Evolutionary conservation across 2,888 invertebrate species (phyloP).

Genomic region (Lordiphosa fenestrarum): DNA sequence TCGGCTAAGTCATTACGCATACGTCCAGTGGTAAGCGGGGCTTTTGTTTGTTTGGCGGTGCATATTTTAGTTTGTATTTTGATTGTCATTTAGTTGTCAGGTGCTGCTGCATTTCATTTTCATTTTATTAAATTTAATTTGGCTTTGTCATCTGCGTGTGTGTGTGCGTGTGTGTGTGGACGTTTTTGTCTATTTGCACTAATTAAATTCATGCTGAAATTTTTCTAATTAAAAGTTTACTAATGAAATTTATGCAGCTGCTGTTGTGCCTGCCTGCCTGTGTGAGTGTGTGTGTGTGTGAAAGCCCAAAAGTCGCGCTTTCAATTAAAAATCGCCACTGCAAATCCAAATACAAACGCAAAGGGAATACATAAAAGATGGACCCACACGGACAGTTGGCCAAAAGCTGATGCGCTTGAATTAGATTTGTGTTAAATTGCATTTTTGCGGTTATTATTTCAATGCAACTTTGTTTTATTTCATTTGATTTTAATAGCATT

Average conservation of each 20-base stretch:
- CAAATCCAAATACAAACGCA: constrained; percentile 1
- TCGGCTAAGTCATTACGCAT: too few relatives aligned
- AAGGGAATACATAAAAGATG: constrained; percentile 21
- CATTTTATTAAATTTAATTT: constrained; percentile 44
- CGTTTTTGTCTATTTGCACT: constrained; percentile 23
- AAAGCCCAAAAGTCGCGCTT: constrained; percentile 57
- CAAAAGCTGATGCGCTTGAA: constrained; percentile 14
- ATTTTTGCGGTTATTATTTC: constrained; percentile 45
- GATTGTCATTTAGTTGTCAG: constrained; percentile 14
- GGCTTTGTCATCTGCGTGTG: constrained; percentile 4
- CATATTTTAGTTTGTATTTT: constrained; percentile 18
- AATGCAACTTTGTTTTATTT: constrained; percentile 6
- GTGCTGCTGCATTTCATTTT: constrained; percentile 17
- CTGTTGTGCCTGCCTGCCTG: constrained; percentile 8
- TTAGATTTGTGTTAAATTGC: constrained; percentile 60
- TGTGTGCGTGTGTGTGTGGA: not conserved
- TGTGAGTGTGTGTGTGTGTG: constrained; percentile 1
- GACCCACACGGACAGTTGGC: constrained; percentile 6
- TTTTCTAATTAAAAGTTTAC: constrained; percentile 64
- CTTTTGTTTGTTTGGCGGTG: constrained; percentile 29
- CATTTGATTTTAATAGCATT: constrained; percentile 1
- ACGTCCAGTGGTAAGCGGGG: too few relatives aligned
- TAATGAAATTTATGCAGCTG: constrained; percentile 59
- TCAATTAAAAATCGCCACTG: constrained; percentile 56
- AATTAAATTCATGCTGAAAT: constrained; percentile 56